phyloP scores from a whole-genome alignment of 64 coral and sea anemone species.

The Actinia equina region DNA sequence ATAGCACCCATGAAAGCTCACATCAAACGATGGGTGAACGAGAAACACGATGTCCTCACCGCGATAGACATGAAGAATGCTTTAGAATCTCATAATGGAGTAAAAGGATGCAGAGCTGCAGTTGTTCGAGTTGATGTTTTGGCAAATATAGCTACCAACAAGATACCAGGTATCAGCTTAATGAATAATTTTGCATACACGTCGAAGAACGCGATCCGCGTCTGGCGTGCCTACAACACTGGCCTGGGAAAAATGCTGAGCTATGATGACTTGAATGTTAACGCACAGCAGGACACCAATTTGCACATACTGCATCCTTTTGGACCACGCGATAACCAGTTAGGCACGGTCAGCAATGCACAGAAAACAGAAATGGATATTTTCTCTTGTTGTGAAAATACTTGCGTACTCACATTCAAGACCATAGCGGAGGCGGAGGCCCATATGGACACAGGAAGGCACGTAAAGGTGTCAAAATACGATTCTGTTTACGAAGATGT shows the following conservation, averaged over 20 bases:
- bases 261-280: conserved; percentile 20
- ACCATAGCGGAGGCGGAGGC: neutral
- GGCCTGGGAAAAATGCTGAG: conserved; percentile 2
- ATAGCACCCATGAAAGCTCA: conserved; percentile 46
- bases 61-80: conserved; percentile 32
- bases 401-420: conserved; percentile 44
- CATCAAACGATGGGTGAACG: conserved; percentile 45
- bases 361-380: neutral
- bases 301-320: conserved; percentile 24
- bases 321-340: conserved; percentile 26
- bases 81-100: conserved; percentile 34
- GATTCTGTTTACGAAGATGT: conserved; percentile 18
- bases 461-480: conserved; percentile 2
- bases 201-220: neutral
- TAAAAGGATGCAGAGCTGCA: conserved; percentile 33
- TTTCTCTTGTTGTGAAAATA: conserved; percentile 34
- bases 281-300: conserved; percentile 35
- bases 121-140: neutral
- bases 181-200: conserved; percentile 5
- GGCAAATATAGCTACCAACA: conserved; percentile 4
- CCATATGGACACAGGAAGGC: conserved; percentile 40
- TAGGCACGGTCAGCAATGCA: conserved; percentile 32
- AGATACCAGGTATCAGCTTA: neutral
- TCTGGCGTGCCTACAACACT: conserved; percentile 15
- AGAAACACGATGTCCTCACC: conserved; percentile 37